Evolutionary conservation across 2,888 invertebrate genomes (phyloP).

Genomic region (Cerceris ruficornis): DNA sequence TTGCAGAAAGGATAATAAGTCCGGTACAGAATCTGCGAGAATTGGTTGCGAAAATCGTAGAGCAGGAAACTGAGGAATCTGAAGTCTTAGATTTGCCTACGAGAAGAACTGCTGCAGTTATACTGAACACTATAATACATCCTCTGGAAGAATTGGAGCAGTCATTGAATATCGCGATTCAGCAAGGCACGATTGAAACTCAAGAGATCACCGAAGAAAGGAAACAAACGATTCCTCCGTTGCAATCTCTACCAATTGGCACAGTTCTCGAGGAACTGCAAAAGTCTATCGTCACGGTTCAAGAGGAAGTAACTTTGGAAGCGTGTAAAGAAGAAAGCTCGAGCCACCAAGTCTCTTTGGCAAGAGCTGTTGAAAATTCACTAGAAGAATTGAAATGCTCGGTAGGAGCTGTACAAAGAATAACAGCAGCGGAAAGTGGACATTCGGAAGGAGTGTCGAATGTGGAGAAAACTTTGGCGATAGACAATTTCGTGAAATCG

Average conservation of each 20-base stretch:
- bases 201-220: constrained; percentile 60
- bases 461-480: constrained; percentile 8
- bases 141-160: constrained; percentile 49
- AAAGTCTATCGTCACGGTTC: constrained; percentile 78
- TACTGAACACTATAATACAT: constrained; percentile 41
- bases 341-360: neutral
- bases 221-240: constrained; percentile 76
- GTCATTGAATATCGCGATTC: constrained; percentile 40
- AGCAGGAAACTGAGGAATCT: constrained; percentile 23
- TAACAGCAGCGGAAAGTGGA: constrained; percentile 12
- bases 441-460: neutral
- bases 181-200: constrained; percentile 17
- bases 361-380: constrained; percentile 21
- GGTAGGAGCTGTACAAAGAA: constrained; percentile 34
- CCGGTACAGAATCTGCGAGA: constrained; percentile 38
- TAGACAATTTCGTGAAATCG: constrained; percentile 43
- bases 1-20: constrained; percentile 37
- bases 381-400: constrained; percentile 48
- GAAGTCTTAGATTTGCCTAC: constrained; percentile 22
- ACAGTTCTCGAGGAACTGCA: constrained; percentile 78
- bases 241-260: constrained; percentile 15
- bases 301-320: constrained; percentile 69
- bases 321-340: neutral
- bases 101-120: constrained; percentile 27
- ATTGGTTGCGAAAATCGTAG: constrained; percentile 28